These are phyloP conservation scores for Tortricodes alternella DNA, from an alignment of 2,888 invertebrate genomes.

Conservation along the genomic window DNA sequence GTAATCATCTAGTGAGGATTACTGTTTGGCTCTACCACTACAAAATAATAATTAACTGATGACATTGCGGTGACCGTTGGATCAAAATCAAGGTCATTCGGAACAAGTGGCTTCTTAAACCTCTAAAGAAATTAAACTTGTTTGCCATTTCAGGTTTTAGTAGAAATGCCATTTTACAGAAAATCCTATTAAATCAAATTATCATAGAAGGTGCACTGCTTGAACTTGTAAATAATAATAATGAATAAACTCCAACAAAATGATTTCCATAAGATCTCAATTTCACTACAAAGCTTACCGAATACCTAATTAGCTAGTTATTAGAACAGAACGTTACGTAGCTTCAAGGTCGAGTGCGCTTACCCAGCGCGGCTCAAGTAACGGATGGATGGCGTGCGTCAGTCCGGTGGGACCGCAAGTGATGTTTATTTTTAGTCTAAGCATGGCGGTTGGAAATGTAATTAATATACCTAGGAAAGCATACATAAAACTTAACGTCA, in stretches of 20 bases:
- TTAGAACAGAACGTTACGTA: slow-evolving; percentile 31
- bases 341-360: slow-evolving; percentile 34
- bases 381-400: slow-evolving; percentile 8
- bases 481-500: no score
- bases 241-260: background rate
- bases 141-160: no score
- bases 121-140: no score
- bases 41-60: no score
- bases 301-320: slow-evolving; percentile 33
- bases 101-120: no score
- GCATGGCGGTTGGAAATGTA: background rate
- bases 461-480: no score
- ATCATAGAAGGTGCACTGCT: slow-evolving; percentile 38
- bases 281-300: slow-evolving; percentile 26
- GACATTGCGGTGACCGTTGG: no score
- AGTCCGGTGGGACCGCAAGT: slow-evolving; percentile 5
- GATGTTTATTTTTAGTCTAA: background rate
- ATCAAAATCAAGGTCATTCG: no score
- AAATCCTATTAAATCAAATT: no score
- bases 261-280: slow-evolving; percentile 1
- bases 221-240: slow-evolving; percentile 4
- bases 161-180: no score
- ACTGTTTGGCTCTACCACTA: no score
- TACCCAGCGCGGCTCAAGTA: background rate
- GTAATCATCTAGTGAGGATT: no score